phyloP scores from a whole-genome alignment of 2,113 vertebrate genomes.

The Alces alces region DNA sequence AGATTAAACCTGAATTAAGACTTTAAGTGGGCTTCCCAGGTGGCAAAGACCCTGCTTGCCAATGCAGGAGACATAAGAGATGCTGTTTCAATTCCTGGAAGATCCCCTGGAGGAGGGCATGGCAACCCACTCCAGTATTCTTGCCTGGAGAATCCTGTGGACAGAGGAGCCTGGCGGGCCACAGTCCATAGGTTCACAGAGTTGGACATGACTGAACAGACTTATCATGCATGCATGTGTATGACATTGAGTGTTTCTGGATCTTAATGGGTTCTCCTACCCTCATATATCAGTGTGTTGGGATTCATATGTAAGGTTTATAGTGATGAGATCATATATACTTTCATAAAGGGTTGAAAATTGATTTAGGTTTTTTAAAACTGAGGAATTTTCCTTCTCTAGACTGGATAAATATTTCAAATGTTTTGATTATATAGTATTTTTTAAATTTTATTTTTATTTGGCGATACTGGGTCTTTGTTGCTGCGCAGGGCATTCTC shows the following conservation, averaged over 20 bases:
- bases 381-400: neutral
- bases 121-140: neutral
- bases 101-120: neutral
- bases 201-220: neutral
- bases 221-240: neutral
- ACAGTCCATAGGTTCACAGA: neutral
- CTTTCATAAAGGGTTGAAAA: neutral
- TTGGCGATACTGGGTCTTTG: neutral
- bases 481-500: neutral
- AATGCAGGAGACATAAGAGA: neutral
- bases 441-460: neutral
- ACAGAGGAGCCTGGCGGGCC: neutral
- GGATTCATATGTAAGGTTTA: neutral
- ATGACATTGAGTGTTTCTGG: neutral
- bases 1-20: neutral
- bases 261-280: neutral
- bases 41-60: neutral
- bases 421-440: neutral
- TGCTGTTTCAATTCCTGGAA: neutral
- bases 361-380: neutral
- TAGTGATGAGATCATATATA: neutral
- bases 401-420: neutral
- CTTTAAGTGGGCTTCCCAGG: neutral
- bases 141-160: neutral
- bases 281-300: neutral